Percentiles rank a stretch among this genome's conserved stretches.
Conservation (phyloP, 2,113 vertebrate genomes). For the Fregata magnificens region DNA sequence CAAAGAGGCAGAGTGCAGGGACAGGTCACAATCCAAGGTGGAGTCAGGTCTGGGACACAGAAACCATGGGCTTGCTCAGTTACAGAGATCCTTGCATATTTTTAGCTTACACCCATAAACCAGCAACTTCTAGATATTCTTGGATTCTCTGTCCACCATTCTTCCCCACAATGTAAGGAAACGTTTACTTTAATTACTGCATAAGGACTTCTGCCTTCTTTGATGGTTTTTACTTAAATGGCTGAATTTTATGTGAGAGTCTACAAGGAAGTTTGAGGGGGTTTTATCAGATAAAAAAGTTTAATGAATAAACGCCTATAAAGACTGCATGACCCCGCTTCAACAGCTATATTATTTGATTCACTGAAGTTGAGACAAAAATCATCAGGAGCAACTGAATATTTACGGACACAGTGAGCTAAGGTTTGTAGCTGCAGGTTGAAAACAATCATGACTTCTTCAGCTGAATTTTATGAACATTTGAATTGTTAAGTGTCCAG, state of each 20-base stretch:
- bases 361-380: background rate
- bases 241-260: background rate
- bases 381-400: background rate
- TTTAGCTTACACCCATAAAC: background rate
- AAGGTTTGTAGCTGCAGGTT: background rate
- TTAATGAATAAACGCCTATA: background rate
- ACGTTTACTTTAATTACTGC: background rate
- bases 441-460: background rate
- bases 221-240: background rate
- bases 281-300: background rate
- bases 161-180: background rate
- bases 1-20: background rate
- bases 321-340: background rate
- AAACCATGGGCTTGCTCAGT: background rate
- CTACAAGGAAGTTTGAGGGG: background rate
- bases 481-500: background rate
- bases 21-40: background rate
- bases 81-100: background rate
- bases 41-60: background rate
- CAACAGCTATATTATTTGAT: background rate
- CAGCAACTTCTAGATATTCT: background rate
- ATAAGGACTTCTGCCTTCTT: background rate
- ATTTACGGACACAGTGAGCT: background rate
- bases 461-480: background rate
- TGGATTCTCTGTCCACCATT: background rate